Percentiles rank a stretch among this genome's conserved stretches.
Conservation (phyloP, 2,113 vertebrate species). For the Bubo blakistoni region DNA sequence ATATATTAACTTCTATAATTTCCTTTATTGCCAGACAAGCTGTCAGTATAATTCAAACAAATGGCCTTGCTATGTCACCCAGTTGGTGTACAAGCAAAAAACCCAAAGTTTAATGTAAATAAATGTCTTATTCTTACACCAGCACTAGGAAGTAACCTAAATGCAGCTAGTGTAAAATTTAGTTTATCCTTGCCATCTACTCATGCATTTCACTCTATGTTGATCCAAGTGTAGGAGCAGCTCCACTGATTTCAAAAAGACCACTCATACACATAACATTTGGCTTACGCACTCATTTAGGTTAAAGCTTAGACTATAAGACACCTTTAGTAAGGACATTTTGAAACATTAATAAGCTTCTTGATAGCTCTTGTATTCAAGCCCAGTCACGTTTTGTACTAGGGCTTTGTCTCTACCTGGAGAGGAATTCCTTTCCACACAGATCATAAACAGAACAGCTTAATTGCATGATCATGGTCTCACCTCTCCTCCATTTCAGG, state of each 20-base stretch:
- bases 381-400: background rate
- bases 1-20: conserved; percentile 81
- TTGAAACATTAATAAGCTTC: background rate
- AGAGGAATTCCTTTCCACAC: background rate
- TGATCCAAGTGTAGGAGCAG: background rate
- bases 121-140: background rate
- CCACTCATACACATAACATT: background rate
- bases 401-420: background rate
- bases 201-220: background rate
- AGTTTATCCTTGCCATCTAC: background rate
- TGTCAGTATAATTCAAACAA: background rate
- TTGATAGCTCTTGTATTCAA: background rate
- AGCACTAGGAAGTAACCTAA: background rate
- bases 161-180: background rate
- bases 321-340: background rate
- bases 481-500: background rate
- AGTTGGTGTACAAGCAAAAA: background rate
- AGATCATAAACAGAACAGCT: background rate
- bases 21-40: conserved; percentile 78
- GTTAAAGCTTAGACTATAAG: background rate
- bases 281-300: background rate
- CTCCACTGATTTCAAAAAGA: background rate
- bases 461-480: background rate
- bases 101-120: background rate
- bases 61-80: background rate